Percentiles rank a stretch among this genome's conserved stretches.
Evolutionary conservation across 2,797 vertebrate species (phyloP).

Genomic region (Clarias platycephalus): DNA sequence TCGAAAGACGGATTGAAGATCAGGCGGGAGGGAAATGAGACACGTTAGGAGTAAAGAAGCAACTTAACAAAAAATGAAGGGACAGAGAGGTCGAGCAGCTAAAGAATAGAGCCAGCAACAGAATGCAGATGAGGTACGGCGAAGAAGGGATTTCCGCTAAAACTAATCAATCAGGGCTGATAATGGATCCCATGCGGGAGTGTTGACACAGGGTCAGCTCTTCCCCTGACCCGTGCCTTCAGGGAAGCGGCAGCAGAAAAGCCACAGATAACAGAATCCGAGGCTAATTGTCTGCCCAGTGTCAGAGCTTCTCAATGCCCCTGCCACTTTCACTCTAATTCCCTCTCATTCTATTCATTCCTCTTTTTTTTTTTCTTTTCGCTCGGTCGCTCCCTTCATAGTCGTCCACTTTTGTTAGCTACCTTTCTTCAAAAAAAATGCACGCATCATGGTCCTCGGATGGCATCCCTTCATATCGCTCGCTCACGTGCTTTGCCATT

Average conservation of each 20-base stretch:
- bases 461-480: neutral
- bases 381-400: constrained; percentile 5
- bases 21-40: neutral
- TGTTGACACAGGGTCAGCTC: constrained; percentile 81
- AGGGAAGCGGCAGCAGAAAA: constrained; percentile 75
- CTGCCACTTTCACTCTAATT: constrained; percentile 61
- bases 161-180: constrained; percentile 83
- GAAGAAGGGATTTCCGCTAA: constrained; percentile 80
- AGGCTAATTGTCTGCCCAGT: constrained; percentile 81
- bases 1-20: constrained; percentile 46
- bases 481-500: constrained; percentile 6
- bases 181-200: constrained; percentile 81
- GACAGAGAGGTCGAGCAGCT: constrained; percentile 1
- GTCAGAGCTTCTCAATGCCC: constrained; percentile 76
- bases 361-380: constrained; percentile 41
- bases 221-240: constrained; percentile 75
- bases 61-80: constrained; percentile 14
- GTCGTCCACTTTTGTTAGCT: constrained; percentile 51
- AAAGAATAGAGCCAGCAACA: constrained; percentile 48
- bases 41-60: constrained; percentile 37
- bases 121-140: constrained; percentile 65
- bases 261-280: constrained; percentile 74
- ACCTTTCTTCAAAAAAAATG: constrained; percentile 49
- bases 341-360: constrained; percentile 57
- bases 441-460: neutral